Base-by-base conservation (phyloP, 1,140 invertebrate species). In the Drosophila lacteicornis region DNA sequence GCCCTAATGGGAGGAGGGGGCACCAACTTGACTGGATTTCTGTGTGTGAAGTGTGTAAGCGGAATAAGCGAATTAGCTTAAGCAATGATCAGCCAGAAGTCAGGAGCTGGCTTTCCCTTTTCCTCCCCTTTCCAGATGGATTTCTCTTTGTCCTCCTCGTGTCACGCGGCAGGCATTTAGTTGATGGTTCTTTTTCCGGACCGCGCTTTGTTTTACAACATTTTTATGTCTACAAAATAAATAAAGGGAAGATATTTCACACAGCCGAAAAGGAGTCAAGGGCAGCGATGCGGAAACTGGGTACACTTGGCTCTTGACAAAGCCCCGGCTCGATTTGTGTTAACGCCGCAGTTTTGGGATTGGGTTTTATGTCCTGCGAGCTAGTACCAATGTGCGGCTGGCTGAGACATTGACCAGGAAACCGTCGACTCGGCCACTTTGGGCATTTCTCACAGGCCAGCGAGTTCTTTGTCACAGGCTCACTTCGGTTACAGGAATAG, bases 171-270 rank as follows among this genome's bases (percentile, higher is more conserved):
- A 30, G 47, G 47, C 47, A 68, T 58, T 73, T 47, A 42, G 65
- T 19, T 70, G 68, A 71, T 42, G 51, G 51, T 46, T 70, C 30
- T 40, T 11, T 17, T 17, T 11, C 17, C 4, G 15, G 7, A 12
- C 11, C 25, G 19, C 65, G 75, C 79, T 78, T 82, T 82, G 81
- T 84, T 84, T 83, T 80, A 84, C 82, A 83, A 71, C 81, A 60
- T 71, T 84, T 83, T 83, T 73, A 83, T 80, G 77, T 33, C 59
- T 42, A 61, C 56, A 25, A 47, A 69, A 50, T 11, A 11, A 51
- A 51, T 13, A 38, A 38, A 13, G 33, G 33, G 9, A 76, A 84
- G 75, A 67, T 78, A 69, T 80, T 80, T 77, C 77, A 58, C 76
- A 61, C 76, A 73, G 70, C 53, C 22, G 22, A n/a, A 27, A 59